Conservation (phyloP, 2,888 invertebrate species). For the Cylindroiulus punctatus region DNA sequence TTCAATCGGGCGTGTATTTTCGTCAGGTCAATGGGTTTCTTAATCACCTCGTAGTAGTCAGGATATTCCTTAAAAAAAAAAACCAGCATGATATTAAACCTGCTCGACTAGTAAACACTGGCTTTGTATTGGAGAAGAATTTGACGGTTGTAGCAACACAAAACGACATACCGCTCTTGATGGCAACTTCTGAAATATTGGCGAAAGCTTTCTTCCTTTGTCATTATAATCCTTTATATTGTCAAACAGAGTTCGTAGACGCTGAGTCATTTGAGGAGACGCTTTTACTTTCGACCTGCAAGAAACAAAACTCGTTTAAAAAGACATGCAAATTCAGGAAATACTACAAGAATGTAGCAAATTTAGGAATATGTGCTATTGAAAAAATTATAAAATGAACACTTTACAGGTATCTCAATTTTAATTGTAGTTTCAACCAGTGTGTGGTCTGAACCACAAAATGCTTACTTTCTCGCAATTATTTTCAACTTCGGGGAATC, state of each 20-base stretch:
- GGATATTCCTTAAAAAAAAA: conserved; percentile 78
- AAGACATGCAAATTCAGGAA: too few relatives aligned
- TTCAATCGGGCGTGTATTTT: conserved; percentile 88
- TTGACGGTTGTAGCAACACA: too few relatives aligned
- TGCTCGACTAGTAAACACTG: too few relatives aligned
- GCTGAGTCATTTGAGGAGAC: conserved; percentile 71
- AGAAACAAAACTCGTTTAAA: not conserved
- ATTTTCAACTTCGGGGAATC: conserved; percentile 56
- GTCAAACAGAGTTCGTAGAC: conserved; percentile 86
- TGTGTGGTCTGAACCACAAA: not conserved
- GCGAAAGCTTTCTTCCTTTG: conserved; percentile 88
- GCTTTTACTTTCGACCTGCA: conserved; percentile 55
- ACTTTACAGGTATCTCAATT: too few relatives aligned
- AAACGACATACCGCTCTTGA: conserved; percentile 76
- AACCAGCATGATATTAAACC: not conserved
- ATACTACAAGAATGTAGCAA: too few relatives aligned
- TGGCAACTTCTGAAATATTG: conserved; percentile 94
- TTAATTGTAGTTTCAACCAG: too few relatives aligned
- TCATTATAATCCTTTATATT: conserved; percentile 89
- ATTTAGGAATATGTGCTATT: too few relatives aligned
- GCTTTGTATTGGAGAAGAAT: too few relatives aligned
- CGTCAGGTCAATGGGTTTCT: conserved; percentile 96
- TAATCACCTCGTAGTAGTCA: conserved; percentile 96
- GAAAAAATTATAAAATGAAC: too few relatives aligned
- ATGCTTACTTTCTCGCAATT: conserved; percentile 57